Evolutionary conservation across 2,888 invertebrate genomes (phyloP).

Genomic region (Bombylius major): DNA sequence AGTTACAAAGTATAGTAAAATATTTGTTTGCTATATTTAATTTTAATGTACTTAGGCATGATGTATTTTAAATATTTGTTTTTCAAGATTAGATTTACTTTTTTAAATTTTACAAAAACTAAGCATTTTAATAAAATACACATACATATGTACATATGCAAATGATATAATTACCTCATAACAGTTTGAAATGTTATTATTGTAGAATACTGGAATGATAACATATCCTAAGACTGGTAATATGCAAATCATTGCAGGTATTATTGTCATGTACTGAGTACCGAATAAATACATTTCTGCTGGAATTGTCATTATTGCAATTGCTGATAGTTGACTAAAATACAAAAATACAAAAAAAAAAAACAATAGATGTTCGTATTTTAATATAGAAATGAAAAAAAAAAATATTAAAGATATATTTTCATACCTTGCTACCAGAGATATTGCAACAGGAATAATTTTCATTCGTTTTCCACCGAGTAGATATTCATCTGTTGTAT

Average conservation of each 20-base stretch:
- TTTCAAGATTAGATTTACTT: no score
- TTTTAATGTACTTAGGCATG: no score
- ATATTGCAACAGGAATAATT: slow-evolving; percentile 43
- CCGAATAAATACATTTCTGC: slow-evolving; percentile 39
- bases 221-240: slow-evolving; percentile 20
- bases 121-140: no score
- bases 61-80: no score
- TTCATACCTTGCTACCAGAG: slow-evolving; percentile 40
- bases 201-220: slow-evolving; percentile 36
- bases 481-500: slow-evolving; percentile 30
- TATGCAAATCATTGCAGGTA: slow-evolving; percentile 29
- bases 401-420: not conserved
- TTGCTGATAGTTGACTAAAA: slow-evolving; percentile 41
- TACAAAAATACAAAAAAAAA: slow-evolving; percentile 6
- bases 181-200: slow-evolving; percentile 34
- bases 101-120: no score
- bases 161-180: slow-evolving; percentile 20
- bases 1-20: no score
- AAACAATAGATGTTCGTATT: not conserved
- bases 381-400: not conserved
- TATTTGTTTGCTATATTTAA: no score
- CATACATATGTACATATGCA: no score
- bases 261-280: slow-evolving; percentile 29
- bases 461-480: slow-evolving; percentile 39
- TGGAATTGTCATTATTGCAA: slow-evolving; percentile 38